Conservation (phyloP, 2,113 vertebrate species). For the Lota lota region DNA sequence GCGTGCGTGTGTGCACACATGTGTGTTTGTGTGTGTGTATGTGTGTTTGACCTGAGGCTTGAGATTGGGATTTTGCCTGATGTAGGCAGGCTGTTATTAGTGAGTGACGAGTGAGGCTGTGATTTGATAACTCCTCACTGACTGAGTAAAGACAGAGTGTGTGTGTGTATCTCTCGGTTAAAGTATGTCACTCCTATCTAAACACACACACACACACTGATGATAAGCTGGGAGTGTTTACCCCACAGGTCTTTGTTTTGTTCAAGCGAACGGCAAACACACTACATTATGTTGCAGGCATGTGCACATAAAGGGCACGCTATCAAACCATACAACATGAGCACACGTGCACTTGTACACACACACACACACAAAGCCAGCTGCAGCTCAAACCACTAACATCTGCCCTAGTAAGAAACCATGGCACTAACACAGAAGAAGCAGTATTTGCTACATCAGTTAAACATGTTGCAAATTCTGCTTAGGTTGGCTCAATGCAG, state of each 20-base stretch:
- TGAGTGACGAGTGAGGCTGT: constrained; percentile 51
- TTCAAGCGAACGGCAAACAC: constrained; percentile 37
- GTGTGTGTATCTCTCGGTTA: constrained; percentile 35
- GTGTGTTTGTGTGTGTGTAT: too few relatives aligned
- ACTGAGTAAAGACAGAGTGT: constrained; percentile 46
- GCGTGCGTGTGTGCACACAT: too few relatives aligned
- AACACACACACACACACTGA: constrained; percentile 35
- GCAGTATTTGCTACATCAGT: too few relatives aligned
- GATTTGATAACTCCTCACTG: constrained; percentile 23
- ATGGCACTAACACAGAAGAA: constrained; percentile 43
- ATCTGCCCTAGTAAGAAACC: constrained; percentile 53
- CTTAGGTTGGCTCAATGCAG: constrained; percentile 27
- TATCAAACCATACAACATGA: constrained; percentile 25
- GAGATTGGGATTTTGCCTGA: constrained; percentile 29
- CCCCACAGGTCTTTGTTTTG: constrained; percentile 40
- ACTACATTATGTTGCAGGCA: constrained; percentile 7
- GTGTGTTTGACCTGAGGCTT: constrained; percentile 16
- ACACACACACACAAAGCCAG: constrained; percentile 48
- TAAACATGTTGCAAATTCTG: constrained; percentile 61
- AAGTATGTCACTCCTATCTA: constrained; percentile 39
- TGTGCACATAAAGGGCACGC: neutral
- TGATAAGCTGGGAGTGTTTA: constrained; percentile 52
- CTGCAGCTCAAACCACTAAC: constrained; percentile 51
- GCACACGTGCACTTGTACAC: constrained; percentile 16
- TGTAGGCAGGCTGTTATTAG: constrained; percentile 54